Base-by-base conservation (phyloP, 2,113 vertebrate genomes). In the Bufo gargarizans region DNA sequence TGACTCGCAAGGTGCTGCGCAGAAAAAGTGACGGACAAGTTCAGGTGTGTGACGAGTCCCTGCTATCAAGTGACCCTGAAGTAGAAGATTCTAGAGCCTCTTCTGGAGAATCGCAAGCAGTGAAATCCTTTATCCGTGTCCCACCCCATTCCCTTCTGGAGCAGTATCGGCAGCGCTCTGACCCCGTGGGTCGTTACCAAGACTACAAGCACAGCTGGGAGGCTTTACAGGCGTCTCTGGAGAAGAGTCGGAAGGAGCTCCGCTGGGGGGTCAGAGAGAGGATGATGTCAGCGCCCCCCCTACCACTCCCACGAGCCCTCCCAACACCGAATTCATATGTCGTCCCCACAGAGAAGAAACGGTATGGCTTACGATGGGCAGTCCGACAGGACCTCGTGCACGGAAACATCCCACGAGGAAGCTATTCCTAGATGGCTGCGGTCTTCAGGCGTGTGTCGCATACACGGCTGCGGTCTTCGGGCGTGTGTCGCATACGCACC, bases 271-370 rank as follows among this genome's bases (percentile, higher is more conserved):
- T 94, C 53, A 90, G 93, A 71, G 91, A 88, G 22, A 90, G 91
- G 89, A 93, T 95, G 93, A 90, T 92, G 1, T 91, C 81, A 43
- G 82, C 74, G 6, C 61, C 91, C 0, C 87, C 91, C 47, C 85
- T 88, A 1, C 94, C 92, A 0, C 33, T 79, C n/a, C 0, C 50
- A 17, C 92, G 86, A 74, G 91, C 95, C 33, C 96, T 88, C 4
- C 93, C 90, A 3, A 63, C 91, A 0, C 96, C 96, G 53, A 99
- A 98, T 90, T 82, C 84, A 0, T 98, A 99, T 53, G 4, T 91
- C 0, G 96, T 97, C n/a, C 98, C 98, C 19, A 98, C 97, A 0
- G 95, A 95, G 33, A 99, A 99, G 92, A 97, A 96, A 82, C 93
- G 97, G 1, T 95, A 94, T 0, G 93, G 95, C 1, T 94, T 99